Base-by-base conservation (phyloP, 2,113 vertebrate genomes). In the Circaetus gallicus region DNA sequence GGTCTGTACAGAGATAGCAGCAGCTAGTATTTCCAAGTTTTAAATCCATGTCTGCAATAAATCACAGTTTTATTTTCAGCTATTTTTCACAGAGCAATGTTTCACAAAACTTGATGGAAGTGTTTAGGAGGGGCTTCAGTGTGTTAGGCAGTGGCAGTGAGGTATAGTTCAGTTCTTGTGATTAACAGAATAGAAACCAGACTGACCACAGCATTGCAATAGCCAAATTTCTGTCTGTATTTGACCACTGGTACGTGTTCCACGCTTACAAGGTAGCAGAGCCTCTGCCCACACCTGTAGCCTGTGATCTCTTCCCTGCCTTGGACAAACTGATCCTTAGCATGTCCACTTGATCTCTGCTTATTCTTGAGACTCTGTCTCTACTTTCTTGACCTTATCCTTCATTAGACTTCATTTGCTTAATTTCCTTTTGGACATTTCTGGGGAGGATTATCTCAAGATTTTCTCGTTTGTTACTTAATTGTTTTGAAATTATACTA, bases 321-420 rank as follows among this genome's bases (percentile, higher is more conserved):
- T 47, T 36, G 29, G 32, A 56, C 16, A 72, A 21, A 36, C 5
- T 4, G 19, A 42, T 38, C 42, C 18, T 55, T 32, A 29, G 6
- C 4, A 0, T 43, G 26, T 43, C 28, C 1, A 0, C 7, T 20
- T 36, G 21, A 16, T 34, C 22, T 82, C 40, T 61, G 24, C 20
- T 69, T 62, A 28, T 26, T 73, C 18, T 49, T 40, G 12, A 55
- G 53, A 49, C 20, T 11, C 16, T 25, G 11, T 28, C 19, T 50
- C 43, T 65, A 29, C 7, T 65, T 49, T 80, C 55, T 61, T 76
- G 26, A 42, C 28, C 4, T 52, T 87, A 38, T 58, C 9, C n/a
- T 79, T 83, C 45, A 69, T 47, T 56, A 53, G 34, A 45, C 22
- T 53, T 29, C 3, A 63, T 42, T 63, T 20, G 31, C 11, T 45